Evolutionary conservation across 1,140 invertebrate genomes (phyloP).

Genomic region (Hyphantria cunea): DNA sequence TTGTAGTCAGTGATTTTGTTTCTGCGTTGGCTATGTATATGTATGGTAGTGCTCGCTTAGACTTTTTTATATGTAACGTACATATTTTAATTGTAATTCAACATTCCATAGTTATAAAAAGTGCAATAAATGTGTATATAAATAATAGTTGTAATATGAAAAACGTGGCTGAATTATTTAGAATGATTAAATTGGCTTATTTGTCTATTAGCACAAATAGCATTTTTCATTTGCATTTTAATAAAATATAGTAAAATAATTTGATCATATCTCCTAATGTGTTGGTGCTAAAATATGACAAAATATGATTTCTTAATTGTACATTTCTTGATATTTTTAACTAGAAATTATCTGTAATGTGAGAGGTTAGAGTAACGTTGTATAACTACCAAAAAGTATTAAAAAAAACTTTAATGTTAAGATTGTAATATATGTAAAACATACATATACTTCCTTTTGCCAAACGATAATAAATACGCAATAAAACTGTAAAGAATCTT

Average conservation of each 20-base stretch:
- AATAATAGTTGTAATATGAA: conserved; percentile 54
- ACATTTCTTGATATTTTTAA: conserved; percentile 26
- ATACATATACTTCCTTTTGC: conserved; percentile 58
- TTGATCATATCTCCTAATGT: conserved; percentile 40
- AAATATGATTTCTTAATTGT: conserved; percentile 27
- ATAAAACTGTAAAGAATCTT: conserved; percentile 59
- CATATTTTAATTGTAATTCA: conserved; percentile 35
- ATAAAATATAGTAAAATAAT: conserved; percentile 3
- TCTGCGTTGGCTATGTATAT: conserved; percentile 10
- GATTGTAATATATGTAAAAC: conserved; percentile 37
- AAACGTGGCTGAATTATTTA: conserved; percentile 36
- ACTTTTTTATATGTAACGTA: conserved; percentile 32
- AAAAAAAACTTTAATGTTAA: conserved; percentile 53
- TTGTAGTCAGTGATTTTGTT: not conserved
- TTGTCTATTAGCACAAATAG: conserved; percentile 19
- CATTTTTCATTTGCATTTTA: not conserved
- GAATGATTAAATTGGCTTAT: not conserved
- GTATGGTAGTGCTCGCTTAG: conserved; percentile 14
- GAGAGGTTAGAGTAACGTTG: conserved; percentile 45
- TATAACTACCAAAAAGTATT: conserved; percentile 77
- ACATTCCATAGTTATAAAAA: conserved; percentile 75
- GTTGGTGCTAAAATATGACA: conserved; percentile 46
- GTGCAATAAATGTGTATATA: conserved; percentile 77
- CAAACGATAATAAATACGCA: conserved; percentile 57
- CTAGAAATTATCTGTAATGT: conserved; percentile 44